These are phyloP conservation scores for Galago senegalensis DNA, from an alignment of 2,797 vertebrate genomes.

Conservation along the genomic window DNA sequence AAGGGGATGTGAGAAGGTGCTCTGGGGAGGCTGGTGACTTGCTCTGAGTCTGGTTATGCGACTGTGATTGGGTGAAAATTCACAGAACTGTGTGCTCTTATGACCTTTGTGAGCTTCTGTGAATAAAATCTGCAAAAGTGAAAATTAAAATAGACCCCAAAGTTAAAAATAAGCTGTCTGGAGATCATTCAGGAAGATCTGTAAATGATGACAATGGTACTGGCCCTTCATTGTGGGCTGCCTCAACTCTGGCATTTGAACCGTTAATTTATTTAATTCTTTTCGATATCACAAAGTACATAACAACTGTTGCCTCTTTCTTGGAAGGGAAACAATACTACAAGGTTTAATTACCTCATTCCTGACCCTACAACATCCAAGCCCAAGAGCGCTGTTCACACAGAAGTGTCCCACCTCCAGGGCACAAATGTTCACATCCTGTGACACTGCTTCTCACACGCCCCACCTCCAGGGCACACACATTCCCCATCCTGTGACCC, in stretches of 20 bases:
- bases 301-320: background rate
- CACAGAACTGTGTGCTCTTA: background rate
- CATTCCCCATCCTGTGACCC: too few relatives aligned
- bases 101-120: background rate
- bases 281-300: background rate
- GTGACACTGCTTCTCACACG: too few relatives aligned
- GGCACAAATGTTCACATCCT: background rate
- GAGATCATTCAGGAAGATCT: background rate
- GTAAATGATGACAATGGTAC: background rate
- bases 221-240: background rate
- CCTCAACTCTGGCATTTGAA: background rate
- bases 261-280: conserved; percentile 13
- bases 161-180: background rate
- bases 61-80: background rate
- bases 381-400: background rate
- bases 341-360: background rate
- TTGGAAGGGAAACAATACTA: background rate
- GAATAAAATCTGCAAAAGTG: conserved; percentile 11
- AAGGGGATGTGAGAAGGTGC: accelerated
- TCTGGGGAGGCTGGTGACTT: background rate
- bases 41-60: background rate
- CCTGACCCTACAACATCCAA: background rate
- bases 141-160: background rate
- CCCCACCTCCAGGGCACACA: too few relatives aligned
- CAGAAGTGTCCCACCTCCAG: background rate